A percentile compares a stretch with the other conserved stretches of the same genome.
These are phyloP conservation scores for Miltochrista miniata DNA, from an alignment of 2,888 invertebrate genomes.

Conservation along the genomic window DNA sequence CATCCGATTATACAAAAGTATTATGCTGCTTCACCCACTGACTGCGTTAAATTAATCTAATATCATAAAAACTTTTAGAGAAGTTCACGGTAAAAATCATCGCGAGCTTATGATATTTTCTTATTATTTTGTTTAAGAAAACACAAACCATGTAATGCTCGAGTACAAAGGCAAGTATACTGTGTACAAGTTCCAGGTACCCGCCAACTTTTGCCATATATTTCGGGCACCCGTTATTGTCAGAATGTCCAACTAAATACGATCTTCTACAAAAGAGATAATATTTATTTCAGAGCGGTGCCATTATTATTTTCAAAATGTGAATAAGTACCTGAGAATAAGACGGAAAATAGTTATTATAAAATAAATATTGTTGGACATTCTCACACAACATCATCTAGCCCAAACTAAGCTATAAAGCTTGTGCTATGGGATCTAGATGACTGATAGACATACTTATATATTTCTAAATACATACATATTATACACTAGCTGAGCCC, in stretches of 20 bases:
- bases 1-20: too few relatives aligned
- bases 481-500: too few relatives aligned
- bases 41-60: neutral
- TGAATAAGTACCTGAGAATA: too few relatives aligned
- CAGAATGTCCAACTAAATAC: conserved; percentile 20
- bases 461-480: too few relatives aligned
- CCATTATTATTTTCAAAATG: too few relatives aligned
- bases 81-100: neutral
- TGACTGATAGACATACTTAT: too few relatives aligned
- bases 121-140: neutral
- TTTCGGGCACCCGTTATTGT: conserved; percentile 14
- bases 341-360: too few relatives aligned
- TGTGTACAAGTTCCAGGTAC: conserved; percentile 4
- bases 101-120: neutral
- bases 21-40: too few relatives aligned
- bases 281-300: conserved; percentile 1
- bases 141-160: conserved; percentile 1
- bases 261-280: conserved; percentile 16
- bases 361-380: too few relatives aligned
- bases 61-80: neutral
- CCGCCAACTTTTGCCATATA: conserved; percentile 28
- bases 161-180: conserved; percentile 1
- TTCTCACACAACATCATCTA: too few relatives aligned
- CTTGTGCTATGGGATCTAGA: too few relatives aligned
- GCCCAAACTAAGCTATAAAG: too few relatives aligned